A percentile compares a stretch with the other conserved stretches of the same genome.
Conservation (phyloP, 2,797 vertebrate genomes). For the Numenius phaeopus region DNA sequence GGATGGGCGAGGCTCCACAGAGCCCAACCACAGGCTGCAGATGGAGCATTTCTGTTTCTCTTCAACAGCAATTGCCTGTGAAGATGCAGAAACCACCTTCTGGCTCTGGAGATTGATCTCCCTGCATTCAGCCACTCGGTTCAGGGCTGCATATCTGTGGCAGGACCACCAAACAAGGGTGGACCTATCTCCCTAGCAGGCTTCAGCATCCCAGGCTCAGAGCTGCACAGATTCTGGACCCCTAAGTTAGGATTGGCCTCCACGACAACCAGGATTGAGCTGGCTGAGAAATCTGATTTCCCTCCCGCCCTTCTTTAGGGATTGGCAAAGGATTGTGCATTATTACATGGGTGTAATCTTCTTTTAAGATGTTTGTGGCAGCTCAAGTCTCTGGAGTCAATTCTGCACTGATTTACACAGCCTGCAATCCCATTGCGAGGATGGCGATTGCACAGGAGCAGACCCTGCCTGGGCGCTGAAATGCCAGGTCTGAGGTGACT, state of each 20-base stretch:
- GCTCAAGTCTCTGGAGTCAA: slow-evolving; percentile 59
- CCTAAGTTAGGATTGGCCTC: not conserved
- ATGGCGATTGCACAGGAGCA: not conserved
- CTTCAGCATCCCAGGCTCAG: not conserved
- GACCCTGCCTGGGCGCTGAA: not conserved
- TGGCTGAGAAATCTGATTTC: slow-evolving; percentile 22
- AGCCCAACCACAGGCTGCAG: not conserved
- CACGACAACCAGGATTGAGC: slow-evolving; percentile 30
- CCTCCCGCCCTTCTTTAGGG: not conserved
- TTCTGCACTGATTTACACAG: slow-evolving; percentile 48
- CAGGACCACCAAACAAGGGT: not conserved
- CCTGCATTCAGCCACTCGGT: not conserved
- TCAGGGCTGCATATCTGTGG: accelerated
- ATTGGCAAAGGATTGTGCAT: slow-evolving; percentile 68
- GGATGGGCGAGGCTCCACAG: not conserved
- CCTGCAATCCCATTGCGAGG: slow-evolving; percentile 17
- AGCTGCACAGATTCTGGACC: not conserved
- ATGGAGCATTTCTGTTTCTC: not conserved
- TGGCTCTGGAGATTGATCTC: not conserved
- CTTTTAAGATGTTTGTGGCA: slow-evolving; percentile 68
- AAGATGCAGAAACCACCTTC: not conserved
- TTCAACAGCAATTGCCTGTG: not conserved
- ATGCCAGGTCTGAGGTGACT: not conserved
- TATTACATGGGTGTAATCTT: slow-evolving; percentile 74
- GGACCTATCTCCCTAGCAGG: not conserved